Percentiles rank a stretch among this genome's conserved stretches.
phyloP scores from a whole-genome alignment of 2,888 invertebrate species.

The Aphidius colemani region DNA sequence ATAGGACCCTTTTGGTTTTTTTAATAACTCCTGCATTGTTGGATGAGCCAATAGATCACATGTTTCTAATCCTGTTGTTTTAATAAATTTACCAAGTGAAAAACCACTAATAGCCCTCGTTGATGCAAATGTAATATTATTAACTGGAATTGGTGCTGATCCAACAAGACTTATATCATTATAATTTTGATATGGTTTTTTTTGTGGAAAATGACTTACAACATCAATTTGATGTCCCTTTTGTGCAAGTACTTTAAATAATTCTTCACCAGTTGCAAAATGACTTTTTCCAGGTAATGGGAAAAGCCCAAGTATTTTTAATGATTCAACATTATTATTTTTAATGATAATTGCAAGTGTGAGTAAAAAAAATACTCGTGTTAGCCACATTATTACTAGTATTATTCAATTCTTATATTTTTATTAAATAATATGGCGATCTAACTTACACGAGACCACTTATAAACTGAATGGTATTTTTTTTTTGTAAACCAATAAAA shows the following conservation, averaged over 20 bases:
- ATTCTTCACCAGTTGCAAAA: constrained; percentile 58
- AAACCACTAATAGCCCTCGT: constrained; percentile 15
- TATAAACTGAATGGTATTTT: too few relatives aligned
- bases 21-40: constrained; percentile 36
- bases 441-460: too few relatives aligned
- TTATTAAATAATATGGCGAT: constrained; percentile 15
- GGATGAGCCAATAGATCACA: constrained; percentile 35
- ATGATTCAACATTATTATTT: constrained; percentile 41
- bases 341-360: neutral
- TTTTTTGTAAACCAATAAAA: too few relatives aligned
- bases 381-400: neutral
- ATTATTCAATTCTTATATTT: neutral
- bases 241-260: constrained; percentile 60
- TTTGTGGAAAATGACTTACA: constrained; percentile 49
- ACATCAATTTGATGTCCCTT: constrained; percentile 62
- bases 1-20: constrained; percentile 40
- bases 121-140: constrained; percentile 43
- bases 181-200: constrained; percentile 47
- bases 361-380: neutral
- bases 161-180: constrained; percentile 45
- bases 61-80: constrained; percentile 20
- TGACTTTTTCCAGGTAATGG: constrained; percentile 63
- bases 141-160: constrained; percentile 35
- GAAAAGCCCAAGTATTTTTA: constrained; percentile 61
- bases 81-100: constrained; percentile 20